Base-by-base conservation (phyloP, 2,797 vertebrate species). In the Hippopotamyrus pictus region DNA sequence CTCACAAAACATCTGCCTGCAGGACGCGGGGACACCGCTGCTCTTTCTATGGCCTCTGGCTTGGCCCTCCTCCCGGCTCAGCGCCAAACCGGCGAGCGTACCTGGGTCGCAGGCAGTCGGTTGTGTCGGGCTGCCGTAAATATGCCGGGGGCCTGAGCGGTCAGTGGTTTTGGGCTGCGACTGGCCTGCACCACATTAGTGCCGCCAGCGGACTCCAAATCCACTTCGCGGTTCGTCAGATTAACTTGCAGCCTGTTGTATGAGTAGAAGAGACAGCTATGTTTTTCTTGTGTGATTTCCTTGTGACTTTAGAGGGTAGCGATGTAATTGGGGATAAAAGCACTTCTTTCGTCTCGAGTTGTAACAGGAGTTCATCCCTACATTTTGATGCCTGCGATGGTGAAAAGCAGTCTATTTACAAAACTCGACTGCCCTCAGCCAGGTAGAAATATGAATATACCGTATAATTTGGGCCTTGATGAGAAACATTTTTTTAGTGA, bases 111-210 rank as follows among this genome's bases (percentile, higher is more conserved):
- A n/a, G 37, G 57, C 53, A 22, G 54, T 73, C 53, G 50, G 59
- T 84, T 59, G 79, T 37, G 89, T 62, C 12, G 25, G 89, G 86
- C 65, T 59, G 22, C 62, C 62, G 53, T 89, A 86, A 88, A 89
- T 90, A n/a, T 29, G 79, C 85, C 83, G 54, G 51, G 51, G 88
- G 69, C 90, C 41, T 89, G 90, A 59, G 65, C 90, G 82, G 29
- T 88, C 89, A 29, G 29, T 37, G 65, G 29, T 73, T 73, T 17
- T 0, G 1, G 29, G 65, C 59, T 65, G 59, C 90, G 54, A 86
- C 59, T 86, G n/a, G 91, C 19, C 46, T 84, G 82, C 22, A 22
- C 48, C 25, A 25, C 11, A 29, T 86, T 53, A 51, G 22, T 3
- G 50, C 46, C 46, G 50, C 46, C 17, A 51, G n/a, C 22, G 1